Conservation (phyloP, 2,113 vertebrate species). For the Echinops telfairi region DNA sequence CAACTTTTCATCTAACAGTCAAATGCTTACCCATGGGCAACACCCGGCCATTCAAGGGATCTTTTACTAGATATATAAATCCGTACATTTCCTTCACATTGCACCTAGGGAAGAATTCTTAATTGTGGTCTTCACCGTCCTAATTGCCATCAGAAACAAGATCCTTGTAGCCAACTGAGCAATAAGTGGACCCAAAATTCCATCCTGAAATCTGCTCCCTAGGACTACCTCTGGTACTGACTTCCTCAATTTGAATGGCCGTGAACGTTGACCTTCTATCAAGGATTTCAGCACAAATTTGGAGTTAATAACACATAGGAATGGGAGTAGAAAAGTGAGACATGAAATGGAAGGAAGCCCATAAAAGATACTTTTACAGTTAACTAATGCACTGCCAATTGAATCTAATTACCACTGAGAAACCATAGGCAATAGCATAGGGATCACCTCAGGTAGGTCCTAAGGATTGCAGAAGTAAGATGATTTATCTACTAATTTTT, state of each 20-base stretch:
- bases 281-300: not conserved
- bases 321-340: not conserved
- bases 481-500: not conserved
- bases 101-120: not conserved
- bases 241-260: not conserved
- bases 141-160: not conserved
- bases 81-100: not conserved
- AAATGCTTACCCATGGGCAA: not conserved
- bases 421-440: not conserved
- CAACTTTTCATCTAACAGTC: not conserved
- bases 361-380: not conserved
- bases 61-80: not conserved
- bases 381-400: not conserved
- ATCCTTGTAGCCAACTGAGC: not conserved
- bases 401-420: not conserved
- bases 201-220: not conserved
- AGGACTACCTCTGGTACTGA: not conserved
- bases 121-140: not conserved
- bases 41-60: too few relatives aligned
- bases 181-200: not conserved
- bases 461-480: not conserved
- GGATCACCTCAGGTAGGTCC: not conserved
- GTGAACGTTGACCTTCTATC: not conserved
- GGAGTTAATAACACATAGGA: not conserved
- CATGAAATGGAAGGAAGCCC: not conserved